Percentiles rank a stretch among this genome's conserved stretches.
Conservation (phyloP, 2,797 vertebrate genomes). For the Bovichtus variegatus region DNA sequence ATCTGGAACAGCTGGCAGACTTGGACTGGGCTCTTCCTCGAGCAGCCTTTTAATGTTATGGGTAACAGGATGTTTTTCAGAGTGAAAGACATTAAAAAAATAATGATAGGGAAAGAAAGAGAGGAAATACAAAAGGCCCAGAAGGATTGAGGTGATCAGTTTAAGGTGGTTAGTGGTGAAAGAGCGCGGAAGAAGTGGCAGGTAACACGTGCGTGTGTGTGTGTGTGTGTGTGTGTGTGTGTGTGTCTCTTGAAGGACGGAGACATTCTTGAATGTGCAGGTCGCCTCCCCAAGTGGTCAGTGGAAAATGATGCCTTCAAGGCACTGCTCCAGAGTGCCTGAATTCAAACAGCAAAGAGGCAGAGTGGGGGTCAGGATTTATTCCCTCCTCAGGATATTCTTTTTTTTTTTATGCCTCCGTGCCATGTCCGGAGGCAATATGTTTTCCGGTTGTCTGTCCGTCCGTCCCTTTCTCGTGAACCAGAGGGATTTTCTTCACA, state of each 20-base stretch:
- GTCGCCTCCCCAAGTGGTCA: slow-evolving; percentile 31
- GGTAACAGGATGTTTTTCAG: slow-evolving; percentile 18
- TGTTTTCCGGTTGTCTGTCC: too few relatives aligned
- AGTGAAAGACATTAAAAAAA: not conserved
- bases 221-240: too few relatives aligned
- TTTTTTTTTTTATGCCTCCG: too few relatives aligned
- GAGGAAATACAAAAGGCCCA: not conserved
- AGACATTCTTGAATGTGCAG: not conserved
- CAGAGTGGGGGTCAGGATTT: not conserved
- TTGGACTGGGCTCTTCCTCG: slow-evolving; percentile 29
- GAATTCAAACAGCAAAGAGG: slow-evolving; percentile 20
- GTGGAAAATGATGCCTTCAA: slow-evolving; percentile 36
- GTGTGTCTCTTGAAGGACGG: slow-evolving; percentile 17
- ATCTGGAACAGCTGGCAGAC: slow-evolving; percentile 39
- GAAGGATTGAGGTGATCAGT: not conserved
- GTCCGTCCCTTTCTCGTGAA: too few relatives aligned
- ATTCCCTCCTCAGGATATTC: not conserved
- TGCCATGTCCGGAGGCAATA: too few relatives aligned
- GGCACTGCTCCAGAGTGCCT: slow-evolving; percentile 8
- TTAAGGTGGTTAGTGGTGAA: not conserved
- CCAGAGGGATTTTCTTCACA: too few relatives aligned
- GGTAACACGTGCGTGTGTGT: too few relatives aligned
- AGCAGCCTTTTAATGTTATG: slow-evolving; percentile 14
- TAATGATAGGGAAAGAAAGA: not conserved
- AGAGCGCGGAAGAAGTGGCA: not conserved